phyloP scores from a whole-genome alignment of 2,888 invertebrate genomes.

The Agrenia bidenticulata region DNA sequence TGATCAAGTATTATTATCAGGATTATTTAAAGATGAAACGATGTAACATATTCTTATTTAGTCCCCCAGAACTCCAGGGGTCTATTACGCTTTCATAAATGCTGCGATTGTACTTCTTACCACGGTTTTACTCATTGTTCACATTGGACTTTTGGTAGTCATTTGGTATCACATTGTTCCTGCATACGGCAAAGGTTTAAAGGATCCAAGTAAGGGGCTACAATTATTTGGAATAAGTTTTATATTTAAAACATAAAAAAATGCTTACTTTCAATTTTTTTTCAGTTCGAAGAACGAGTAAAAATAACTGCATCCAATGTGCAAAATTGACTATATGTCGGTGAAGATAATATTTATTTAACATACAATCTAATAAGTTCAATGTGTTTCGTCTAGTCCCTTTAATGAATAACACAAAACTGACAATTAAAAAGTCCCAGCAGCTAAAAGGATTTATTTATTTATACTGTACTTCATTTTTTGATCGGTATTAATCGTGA shows the following conservation, averaged over 20 bases:
- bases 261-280: too few species aligned
- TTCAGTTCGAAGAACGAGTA: constrained; percentile 35
- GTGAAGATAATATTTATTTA: constrained; percentile 24
- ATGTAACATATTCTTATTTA: too few species aligned
- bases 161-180: constrained; percentile 43
- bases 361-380: too few species aligned
- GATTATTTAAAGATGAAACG: too few species aligned
- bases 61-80: constrained; percentile 34
- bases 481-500: too few species aligned
- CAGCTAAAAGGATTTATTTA: too few species aligned
- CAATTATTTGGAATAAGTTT: not conserved
- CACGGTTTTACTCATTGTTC: constrained; percentile 32
- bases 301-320: constrained; percentile 45
- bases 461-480: too few species aligned
- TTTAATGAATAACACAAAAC: too few species aligned
- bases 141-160: constrained; percentile 33
- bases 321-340: constrained; percentile 43
- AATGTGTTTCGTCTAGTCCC: too few species aligned
- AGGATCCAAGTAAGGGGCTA: constrained; percentile 18
- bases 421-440: too few species aligned
- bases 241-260: too few species aligned
- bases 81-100: constrained; percentile 32
- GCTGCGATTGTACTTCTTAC: constrained; percentile 32
- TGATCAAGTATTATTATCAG: too few species aligned
- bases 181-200: constrained; percentile 30